These are phyloP conservation scores for Diaperis boleti DNA, from an alignment of 2,888 invertebrate genomes.

Conservation along the genomic window DNA sequence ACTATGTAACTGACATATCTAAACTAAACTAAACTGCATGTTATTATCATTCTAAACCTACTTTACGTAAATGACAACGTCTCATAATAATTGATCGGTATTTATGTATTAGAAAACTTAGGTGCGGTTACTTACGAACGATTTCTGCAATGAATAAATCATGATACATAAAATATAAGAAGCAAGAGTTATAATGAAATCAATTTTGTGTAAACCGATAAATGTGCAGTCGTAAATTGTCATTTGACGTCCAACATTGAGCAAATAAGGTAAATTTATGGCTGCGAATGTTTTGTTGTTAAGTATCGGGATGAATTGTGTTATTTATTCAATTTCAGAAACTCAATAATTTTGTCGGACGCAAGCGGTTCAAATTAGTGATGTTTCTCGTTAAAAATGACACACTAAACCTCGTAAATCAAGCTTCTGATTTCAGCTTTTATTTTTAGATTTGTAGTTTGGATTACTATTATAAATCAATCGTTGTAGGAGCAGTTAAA, in stretches of 20 bases:
- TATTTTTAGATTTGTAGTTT: constrained; percentile 15
- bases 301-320: background rate
- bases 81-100: no score
- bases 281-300: constrained; percentile 9
- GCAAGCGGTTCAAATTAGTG: no score
- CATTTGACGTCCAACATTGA: constrained; percentile 12
- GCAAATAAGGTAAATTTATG: constrained; percentile 21
- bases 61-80: no score
- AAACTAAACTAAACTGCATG: no score
- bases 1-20: no score
- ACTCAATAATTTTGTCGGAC: background rate
- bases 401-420: background rate
- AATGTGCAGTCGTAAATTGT: constrained; percentile 3
- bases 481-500: background rate
- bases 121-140: background rate
- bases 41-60: no score
- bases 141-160: background rate
- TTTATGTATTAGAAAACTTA: no score
- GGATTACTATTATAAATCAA: constrained; percentile 6
- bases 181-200: background rate
- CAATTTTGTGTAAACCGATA: background rate
- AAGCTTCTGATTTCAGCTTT: background rate
- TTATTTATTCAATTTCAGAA: background rate
- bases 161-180: background rate
- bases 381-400: background rate